Conservation (phyloP, 2,113 vertebrate genomes). For the Heloderma charlesbogerti region DNA sequence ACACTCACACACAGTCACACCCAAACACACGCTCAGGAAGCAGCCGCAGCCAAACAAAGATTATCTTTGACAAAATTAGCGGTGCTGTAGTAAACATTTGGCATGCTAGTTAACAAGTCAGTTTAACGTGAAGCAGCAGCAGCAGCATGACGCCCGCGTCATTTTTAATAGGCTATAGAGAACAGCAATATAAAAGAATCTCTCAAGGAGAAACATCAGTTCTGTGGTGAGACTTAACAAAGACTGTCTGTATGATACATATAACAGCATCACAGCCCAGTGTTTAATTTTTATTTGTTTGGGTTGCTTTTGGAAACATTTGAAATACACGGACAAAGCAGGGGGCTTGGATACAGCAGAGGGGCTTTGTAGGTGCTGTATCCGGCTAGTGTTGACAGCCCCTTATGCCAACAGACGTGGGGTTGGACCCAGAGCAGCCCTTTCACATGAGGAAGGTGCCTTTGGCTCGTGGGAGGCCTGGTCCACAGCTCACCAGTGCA, state of each 20-base stretch:
- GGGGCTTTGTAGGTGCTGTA: background rate
- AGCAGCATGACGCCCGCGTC: conserved; percentile 79
- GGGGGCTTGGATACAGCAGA: background rate
- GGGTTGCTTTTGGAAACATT: conserved; percentile 29
- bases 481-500: too few species aligned
- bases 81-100: conserved; percentile 61
- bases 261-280: background rate
- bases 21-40: conserved; percentile 44
- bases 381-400: background rate
- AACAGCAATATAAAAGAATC: conserved; percentile 51
- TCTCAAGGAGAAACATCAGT: conserved; percentile 42
- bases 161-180: conserved; percentile 52
- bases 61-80: conserved; percentile 62
- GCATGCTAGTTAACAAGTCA: conserved; percentile 64
- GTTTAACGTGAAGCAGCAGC: conserved; percentile 32
- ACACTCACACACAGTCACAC: conserved; percentile 2
- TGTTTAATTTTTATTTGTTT: background rate
- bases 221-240: background rate
- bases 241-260: conserved; percentile 30
- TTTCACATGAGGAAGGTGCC: background rate
- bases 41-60: conserved; percentile 56
- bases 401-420: background rate
- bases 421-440: background rate
- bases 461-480: background rate
- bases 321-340: conserved; percentile 32